phyloP scores from a whole-genome alignment of 2,113 vertebrate genomes.

The Corythoichthys intestinalis region DNA sequence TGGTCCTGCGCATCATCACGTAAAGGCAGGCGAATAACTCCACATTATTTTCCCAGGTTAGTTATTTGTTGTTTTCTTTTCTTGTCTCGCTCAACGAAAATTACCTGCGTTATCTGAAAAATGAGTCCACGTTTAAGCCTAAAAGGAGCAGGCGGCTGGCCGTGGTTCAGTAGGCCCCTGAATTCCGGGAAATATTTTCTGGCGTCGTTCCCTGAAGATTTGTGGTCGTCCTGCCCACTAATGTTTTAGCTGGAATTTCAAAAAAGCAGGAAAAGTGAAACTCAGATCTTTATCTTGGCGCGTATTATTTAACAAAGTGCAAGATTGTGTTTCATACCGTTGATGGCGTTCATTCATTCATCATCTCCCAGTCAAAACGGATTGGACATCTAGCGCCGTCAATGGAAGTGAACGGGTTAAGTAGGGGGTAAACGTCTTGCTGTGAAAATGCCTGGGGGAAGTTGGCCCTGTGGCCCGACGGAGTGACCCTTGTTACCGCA shows the following conservation, averaged over 20 bases:
- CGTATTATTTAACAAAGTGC: slow-evolving; percentile 16
- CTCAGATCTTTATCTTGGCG: slow-evolving; percentile 45
- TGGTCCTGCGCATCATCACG: slow-evolving; percentile 77
- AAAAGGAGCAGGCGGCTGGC: slow-evolving; percentile 37
- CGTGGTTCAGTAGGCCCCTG: slow-evolving; percentile 54
- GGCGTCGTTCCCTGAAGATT: slow-evolving; percentile 55
- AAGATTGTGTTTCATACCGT: too few relatives aligned
- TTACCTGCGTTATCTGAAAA: slow-evolving; percentile 72
- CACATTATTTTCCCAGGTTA: slow-evolving; percentile 24
- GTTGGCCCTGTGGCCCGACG: slow-evolving; percentile 58
- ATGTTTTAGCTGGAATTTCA: slow-evolving; percentile 60
- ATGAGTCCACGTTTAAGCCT: slow-evolving; percentile 22
- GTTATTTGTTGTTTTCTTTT: slow-evolving; percentile 63
- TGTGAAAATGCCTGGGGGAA: slow-evolving; percentile 50
- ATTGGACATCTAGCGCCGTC: too few relatives aligned
- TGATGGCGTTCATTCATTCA: too few relatives aligned
- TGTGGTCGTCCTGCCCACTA: slow-evolving; percentile 65
- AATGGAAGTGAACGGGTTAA: too few relatives aligned
- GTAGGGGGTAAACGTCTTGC: slow-evolving; percentile 52
- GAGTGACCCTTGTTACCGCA: slow-evolving; percentile 65
- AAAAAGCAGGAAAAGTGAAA: slow-evolving; percentile 62
- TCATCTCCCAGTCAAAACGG: too few relatives aligned
- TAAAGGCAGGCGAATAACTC: slow-evolving; percentile 76
- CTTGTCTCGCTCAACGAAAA: slow-evolving; percentile 45
- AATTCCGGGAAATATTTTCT: slow-evolving; percentile 61